phyloP scores from a whole-genome alignment of 2,888 invertebrate genomes.

The Pediacus dermestoides region DNA sequence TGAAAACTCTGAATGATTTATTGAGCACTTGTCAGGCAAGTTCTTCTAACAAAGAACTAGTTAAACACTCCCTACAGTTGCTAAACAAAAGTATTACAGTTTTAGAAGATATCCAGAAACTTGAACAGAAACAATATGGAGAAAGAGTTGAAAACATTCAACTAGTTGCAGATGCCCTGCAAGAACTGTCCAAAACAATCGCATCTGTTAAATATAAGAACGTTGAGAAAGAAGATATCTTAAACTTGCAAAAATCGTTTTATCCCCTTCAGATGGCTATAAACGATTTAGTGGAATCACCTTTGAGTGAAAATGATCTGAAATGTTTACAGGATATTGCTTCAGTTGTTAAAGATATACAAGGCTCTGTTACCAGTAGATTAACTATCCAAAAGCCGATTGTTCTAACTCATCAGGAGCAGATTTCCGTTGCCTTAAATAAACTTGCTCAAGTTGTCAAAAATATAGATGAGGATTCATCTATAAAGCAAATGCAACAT shows the following conservation, averaged over 20 bases:
- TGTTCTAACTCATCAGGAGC: constrained; percentile 23
- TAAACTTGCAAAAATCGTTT: constrained; percentile 40
- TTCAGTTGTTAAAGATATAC: constrained; percentile 32
- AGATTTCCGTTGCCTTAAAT: constrained; percentile 29
- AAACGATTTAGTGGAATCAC: constrained; percentile 41
- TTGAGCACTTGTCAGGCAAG: too few species aligned
- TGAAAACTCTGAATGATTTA: constrained; percentile 21
- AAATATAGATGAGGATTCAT: constrained; percentile 29
- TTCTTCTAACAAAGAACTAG: too few species aligned
- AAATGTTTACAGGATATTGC: constrained; percentile 33
- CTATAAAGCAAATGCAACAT: constrained; percentile 30
- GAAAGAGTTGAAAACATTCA: constrained; percentile 35
- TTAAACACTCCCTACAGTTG: constrained; percentile 27
- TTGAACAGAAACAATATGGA: constrained; percentile 24
- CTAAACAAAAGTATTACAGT: constrained; percentile 26
- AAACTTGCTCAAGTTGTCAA: constrained; percentile 30
- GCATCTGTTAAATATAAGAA: constrained; percentile 39
- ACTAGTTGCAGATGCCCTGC: constrained; percentile 36
- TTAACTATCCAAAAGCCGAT: constrained; percentile 17
- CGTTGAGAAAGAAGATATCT: constrained; percentile 33
- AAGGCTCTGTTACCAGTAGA: constrained; percentile 27
- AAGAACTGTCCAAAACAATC: constrained; percentile 39
- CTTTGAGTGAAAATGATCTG: constrained; percentile 32
- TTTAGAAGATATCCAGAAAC: constrained; percentile 30
- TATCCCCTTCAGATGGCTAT: constrained; percentile 41